Conservation (phyloP, 2,888 invertebrate genomes). For the Meiosimyza platycephala region DNA sequence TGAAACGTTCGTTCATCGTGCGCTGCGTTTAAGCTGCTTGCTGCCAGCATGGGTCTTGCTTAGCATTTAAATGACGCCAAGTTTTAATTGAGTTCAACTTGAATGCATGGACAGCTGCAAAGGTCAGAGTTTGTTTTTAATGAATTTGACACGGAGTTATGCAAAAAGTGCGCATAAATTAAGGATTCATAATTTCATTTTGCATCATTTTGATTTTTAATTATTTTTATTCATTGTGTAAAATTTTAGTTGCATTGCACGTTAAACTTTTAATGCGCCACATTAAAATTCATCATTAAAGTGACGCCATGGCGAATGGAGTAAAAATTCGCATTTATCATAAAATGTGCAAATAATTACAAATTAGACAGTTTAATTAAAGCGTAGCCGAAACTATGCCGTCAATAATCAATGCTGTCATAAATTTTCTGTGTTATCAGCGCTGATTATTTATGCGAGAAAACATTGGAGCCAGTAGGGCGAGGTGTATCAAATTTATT, state of each 20-base stretch:
- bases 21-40: no score
- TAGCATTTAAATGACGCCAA: no score
- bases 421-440: slow-evolving; percentile 30
- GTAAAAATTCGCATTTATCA: background rate
- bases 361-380: slow-evolving; percentile 34
- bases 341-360: slow-evolving; percentile 28
- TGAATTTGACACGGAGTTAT: background rate
- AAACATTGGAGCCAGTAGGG: background rate
- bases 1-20: no score
- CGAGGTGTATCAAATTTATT: background rate
- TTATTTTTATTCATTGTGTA: no score
- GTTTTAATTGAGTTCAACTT: no score
- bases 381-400: slow-evolving; percentile 19
- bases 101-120: no score
- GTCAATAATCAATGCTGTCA: slow-evolving; percentile 24
- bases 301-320: no score
- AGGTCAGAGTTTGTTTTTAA: background rate
- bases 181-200: background rate
- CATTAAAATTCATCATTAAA: no score
- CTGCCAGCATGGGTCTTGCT: no score
- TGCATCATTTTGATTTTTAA: background rate
- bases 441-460: slow-evolving; percentile 24
- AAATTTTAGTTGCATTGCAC: no score
- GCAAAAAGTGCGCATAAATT: background rate
- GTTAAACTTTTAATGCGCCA: no score